Conservation (phyloP, 2,797 vertebrate species). For the Tapera naevia region DNA sequence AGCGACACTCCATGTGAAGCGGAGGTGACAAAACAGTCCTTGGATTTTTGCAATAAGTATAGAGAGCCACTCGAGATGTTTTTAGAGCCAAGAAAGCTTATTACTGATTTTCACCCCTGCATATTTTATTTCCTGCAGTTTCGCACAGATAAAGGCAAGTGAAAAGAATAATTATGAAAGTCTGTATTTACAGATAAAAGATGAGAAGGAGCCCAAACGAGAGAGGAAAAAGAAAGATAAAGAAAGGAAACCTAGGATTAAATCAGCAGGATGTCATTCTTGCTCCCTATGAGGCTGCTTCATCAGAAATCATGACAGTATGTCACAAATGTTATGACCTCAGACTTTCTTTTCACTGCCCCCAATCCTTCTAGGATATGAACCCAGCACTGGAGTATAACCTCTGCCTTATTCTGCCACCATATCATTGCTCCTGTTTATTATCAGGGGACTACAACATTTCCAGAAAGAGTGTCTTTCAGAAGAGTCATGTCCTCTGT, state of each 20-base stretch:
- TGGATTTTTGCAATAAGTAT: neutral
- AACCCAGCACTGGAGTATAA: neutral
- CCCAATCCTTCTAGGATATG: neutral
- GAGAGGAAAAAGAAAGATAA: neutral
- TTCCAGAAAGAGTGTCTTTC: neutral
- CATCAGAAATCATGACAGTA: neutral
- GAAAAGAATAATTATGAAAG: neutral
- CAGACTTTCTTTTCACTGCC: neutral
- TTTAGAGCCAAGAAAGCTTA: neutral
- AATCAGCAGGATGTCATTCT: neutral
- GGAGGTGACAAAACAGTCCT: neutral
- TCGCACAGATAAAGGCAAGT: neutral
- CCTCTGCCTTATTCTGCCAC: neutral
- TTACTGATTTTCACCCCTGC: neutral
- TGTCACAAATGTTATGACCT: neutral
- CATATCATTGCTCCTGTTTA: neutral
- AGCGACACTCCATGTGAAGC: rapidly evolving
- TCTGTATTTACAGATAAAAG: neutral
- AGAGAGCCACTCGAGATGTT: neutral
- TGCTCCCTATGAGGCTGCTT: neutral
- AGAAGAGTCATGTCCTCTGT: neutral
- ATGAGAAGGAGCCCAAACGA: neutral
- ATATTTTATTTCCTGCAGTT: neutral
- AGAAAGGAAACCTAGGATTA: neutral
- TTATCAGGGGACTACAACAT: neutral